These are phyloP conservation scores for Momotus momota DNA, from an alignment of 2,797 vertebrate genomes.

Conservation along the genomic window DNA sequence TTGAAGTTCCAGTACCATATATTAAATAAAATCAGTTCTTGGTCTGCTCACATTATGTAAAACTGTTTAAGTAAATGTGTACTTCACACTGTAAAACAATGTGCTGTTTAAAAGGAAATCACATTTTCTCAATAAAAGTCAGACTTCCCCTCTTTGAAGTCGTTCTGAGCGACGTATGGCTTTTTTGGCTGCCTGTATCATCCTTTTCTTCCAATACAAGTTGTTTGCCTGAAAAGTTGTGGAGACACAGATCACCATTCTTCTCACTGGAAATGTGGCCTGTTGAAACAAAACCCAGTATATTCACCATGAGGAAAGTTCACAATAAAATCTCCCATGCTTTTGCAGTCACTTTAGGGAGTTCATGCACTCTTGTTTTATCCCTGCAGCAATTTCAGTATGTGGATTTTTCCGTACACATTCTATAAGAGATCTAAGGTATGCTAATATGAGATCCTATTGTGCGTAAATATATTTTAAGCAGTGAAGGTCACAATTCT, in stretches of 20 bases:
- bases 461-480: background rate
- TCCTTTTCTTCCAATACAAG: constrained; percentile 71
- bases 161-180: constrained; percentile 74
- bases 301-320: background rate
- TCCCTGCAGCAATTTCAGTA: background rate
- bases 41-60: constrained; percentile 77
- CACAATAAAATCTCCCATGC: background rate
- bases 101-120: constrained; percentile 60
- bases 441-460: background rate
- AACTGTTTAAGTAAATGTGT: constrained; percentile 67
- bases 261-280: constrained; percentile 77
- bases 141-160: constrained; percentile 81
- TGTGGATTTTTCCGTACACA: background rate
- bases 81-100: constrained; percentile 65
- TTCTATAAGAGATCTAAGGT: background rate
- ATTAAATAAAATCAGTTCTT: constrained; percentile 75
- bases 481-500: background rate
- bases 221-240: constrained; percentile 78
- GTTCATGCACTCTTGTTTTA: background rate
- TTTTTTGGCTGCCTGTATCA: constrained; percentile 73
- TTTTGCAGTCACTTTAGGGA: background rate
- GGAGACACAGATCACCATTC: constrained; percentile 81
- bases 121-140: constrained; percentile 80
- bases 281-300: constrained; percentile 60
- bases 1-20: constrained; percentile 56